Base-by-base conservation (phyloP, 2,113 vertebrate genomes). In the Taxidea taxus region DNA sequence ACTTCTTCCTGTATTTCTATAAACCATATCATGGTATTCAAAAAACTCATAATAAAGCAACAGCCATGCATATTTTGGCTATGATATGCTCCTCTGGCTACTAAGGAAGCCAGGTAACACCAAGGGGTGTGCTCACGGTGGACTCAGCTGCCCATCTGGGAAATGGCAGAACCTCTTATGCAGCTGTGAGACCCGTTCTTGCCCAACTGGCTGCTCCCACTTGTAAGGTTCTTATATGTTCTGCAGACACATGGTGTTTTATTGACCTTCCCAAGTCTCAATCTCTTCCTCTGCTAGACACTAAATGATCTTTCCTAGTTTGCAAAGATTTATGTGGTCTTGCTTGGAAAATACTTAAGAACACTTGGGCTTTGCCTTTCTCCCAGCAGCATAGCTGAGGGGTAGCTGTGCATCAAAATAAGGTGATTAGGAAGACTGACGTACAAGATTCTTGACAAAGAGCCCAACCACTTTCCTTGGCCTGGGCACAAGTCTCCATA, bases 401-500 rank as follows among this genome's bases (percentile, higher is more conserved):
- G 44, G 58, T 56, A 87, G 96, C 80, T 97, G 54, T 78, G 92
- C 86, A 91, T 86, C 95, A 88, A 92, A 98, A 98, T 98, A 98
- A 97, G 72, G 98, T 82, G 97, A 96, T 91, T 95, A 97, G 96
- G 97, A 98, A 98, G 98, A 98, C 42, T 90, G 95, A 95, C 95
- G 80, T 68, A 60, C 87, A 96, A 96, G 98, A 98, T 90, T 98
- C 92, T 98, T 98, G 97, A 97, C 90, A 98, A 97, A 97, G 89
- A 98, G 86, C 80, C 90, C 95, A 94, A 92, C 58, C 92, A 87
- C 97, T 97, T 96, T 89, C 96, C 95, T 97, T 98, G 98, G 97
- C 97, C 97, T 94, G 92, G 47, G 82, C 83, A 97, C 96, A 98
- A 98, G 91, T 83, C 90, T 94, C 77, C 94, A 96, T 97, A 96